These are phyloP conservation scores for Phyllostomus discolor DNA, from an alignment of 2,113 vertebrate species.

Conservation along the genomic window DNA sequence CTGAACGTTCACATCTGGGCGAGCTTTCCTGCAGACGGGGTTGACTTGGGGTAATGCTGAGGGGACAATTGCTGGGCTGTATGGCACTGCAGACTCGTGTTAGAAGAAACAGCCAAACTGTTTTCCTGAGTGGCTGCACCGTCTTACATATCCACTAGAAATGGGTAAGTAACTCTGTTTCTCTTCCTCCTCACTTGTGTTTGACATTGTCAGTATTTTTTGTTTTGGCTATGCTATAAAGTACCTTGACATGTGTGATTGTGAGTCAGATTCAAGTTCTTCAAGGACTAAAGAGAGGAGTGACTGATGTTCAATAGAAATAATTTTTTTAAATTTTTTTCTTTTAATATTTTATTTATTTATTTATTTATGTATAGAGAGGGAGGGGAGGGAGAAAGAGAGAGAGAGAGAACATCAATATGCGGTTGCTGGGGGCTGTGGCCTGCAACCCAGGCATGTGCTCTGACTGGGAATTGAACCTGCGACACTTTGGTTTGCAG, in stretches of 20 bases:
- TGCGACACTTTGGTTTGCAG: no score
- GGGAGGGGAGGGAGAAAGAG: no score
- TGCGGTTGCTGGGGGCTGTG: no score
- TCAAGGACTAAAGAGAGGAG: not conserved
- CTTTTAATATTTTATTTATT: no score
- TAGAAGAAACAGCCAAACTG: not conserved
- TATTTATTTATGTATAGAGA: no score
- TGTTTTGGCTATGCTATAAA: not conserved
- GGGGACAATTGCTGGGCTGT: not conserved
- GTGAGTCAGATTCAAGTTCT: not conserved
- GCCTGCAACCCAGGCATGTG: no score
- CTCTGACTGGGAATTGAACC: no score
- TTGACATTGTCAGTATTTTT: not conserved
- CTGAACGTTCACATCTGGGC: not conserved
- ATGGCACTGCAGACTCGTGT: not conserved
- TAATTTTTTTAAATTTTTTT: no score
- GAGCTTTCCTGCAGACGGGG: not conserved
- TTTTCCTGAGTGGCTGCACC: not conserved
- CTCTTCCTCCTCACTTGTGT: not conserved
- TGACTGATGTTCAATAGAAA: not conserved
- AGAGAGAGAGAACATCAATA: no score
- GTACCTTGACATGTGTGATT: not conserved
- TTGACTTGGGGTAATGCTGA: not conserved
- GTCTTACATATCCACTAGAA: not conserved
- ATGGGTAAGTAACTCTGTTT: not conserved